These are phyloP conservation scores for Thermophis baileyi DNA, from an alignment of 2,113 vertebrate species.

Conservation along the genomic window DNA sequence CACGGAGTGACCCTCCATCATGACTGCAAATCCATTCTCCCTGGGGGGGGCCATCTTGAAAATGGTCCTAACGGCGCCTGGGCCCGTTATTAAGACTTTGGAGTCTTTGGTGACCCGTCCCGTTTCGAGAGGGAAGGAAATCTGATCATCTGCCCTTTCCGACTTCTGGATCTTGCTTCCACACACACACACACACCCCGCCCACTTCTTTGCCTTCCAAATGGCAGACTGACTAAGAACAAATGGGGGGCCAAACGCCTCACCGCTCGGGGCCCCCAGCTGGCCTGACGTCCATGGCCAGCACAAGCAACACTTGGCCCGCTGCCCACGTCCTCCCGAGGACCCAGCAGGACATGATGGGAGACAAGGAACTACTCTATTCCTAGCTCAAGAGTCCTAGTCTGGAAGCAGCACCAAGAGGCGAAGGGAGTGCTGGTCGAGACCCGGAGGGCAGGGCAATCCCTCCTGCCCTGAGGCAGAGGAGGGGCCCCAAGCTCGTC, in stretches of 20 bases:
- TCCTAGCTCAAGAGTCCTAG: slow-evolving; percentile 15
- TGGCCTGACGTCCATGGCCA: neutral
- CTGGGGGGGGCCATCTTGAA: neutral
- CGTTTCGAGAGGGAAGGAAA: neutral
- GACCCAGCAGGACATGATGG: neutral
- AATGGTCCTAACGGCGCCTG: neutral
- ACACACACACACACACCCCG: no score
- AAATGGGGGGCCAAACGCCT: neutral
- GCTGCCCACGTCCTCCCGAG: neutral
- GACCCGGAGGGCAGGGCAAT: slow-evolving; percentile 21
- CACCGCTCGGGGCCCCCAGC: neutral
- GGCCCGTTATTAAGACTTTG: neutral
- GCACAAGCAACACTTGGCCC: neutral
- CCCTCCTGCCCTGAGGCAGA: slow-evolving; percentile 35
- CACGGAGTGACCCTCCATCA: fast-evolving
- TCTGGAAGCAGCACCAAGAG: neutral
- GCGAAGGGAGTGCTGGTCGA: slow-evolving; percentile 18
- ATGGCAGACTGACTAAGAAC: neutral
- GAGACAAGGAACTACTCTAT: neutral
- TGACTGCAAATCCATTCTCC: neutral
- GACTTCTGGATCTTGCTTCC: fast-evolving
- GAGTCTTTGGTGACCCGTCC: neutral
- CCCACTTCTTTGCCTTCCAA: neutral
- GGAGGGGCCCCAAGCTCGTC: slow-evolving; percentile 11
- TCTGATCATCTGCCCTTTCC: neutral